Percentiles rank a stretch among this genome's conserved stretches.
Evolutionary conservation across 2,113 vertebrate species (phyloP).

Genomic region (Perca flavescens): DNA sequence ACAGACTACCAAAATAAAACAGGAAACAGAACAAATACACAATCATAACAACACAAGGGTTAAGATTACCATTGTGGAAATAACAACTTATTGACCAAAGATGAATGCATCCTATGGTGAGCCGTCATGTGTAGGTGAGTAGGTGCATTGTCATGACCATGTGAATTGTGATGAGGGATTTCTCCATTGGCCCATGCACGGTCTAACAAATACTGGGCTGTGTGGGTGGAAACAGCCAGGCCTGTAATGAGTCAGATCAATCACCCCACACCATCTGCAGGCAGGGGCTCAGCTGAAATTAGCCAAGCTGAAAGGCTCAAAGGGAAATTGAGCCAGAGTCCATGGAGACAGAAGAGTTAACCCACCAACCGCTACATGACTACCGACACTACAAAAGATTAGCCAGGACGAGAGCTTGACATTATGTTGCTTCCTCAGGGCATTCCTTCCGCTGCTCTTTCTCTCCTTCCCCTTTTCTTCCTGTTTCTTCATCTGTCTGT

Average conservation of each 20-base stretch:
- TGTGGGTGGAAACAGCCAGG: conserved; percentile 50
- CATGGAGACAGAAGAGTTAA: conserved; percentile 52
- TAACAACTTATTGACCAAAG: neutral
- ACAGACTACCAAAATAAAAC: too few species aligned
- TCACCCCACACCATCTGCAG: conserved; percentile 38
- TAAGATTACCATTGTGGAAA: neutral
- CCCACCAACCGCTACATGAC: conserved; percentile 48
- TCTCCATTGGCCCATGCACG: neutral
- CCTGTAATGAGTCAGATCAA: conserved; percentile 64
- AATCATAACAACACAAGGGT: too few species aligned
- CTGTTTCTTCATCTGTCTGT: conserved; percentile 33
- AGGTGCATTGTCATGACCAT: neutral
- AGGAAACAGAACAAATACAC: too few species aligned
- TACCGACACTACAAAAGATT: conserved; percentile 51
- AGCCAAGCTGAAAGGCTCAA: conserved; percentile 47
- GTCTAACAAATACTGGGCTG: conserved; percentile 30
- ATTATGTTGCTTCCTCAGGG: conserved; percentile 52
- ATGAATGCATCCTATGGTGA: neutral
- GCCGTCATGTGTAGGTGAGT: neutral
- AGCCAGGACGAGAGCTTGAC: conserved; percentile 42
- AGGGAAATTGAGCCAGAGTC: conserved; percentile 39
- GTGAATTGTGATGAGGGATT: conserved; percentile 9
- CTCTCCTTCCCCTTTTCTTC: neutral
- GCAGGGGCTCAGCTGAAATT: conserved; percentile 52
- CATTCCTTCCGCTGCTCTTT: conserved; percentile 28